phyloP scores from a whole-genome alignment of 2,888 invertebrate genomes.

The Bombyx huttoni region DNA sequence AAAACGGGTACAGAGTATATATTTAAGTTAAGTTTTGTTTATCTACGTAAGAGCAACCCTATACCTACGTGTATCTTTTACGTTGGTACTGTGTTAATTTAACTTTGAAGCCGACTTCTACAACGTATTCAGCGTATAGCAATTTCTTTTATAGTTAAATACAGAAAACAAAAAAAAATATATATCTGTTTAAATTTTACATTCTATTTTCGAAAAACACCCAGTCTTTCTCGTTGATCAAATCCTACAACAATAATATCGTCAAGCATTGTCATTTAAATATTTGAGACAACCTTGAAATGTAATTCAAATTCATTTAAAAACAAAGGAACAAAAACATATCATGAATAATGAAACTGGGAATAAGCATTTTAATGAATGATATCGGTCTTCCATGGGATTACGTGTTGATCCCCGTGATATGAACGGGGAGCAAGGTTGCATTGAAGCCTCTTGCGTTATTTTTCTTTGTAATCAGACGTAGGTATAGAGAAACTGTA shows the following conservation, averaged over 20 bases:
- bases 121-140: neutral
- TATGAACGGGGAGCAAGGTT: slow-evolving; percentile 27
- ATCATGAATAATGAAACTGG: slow-evolving; percentile 52
- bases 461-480: slow-evolving; percentile 5
- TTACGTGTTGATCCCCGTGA: slow-evolving; percentile 68
- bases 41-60: neutral
- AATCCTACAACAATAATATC: neutral
- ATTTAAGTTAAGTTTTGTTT: neutral
- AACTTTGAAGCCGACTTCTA: neutral
- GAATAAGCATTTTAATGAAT: slow-evolving; percentile 63
- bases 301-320: slow-evolving; percentile 45
- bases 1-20: neutral
- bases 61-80: neutral
- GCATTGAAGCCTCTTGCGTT: slow-evolving; percentile 49
- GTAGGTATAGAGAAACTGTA: no score
- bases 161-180: neutral
- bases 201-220: neutral
- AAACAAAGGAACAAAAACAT: slow-evolving; percentile 24
- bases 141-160: neutral
- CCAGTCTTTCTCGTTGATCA: no score
- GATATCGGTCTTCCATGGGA: slow-evolving; percentile 62
- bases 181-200: neutral
- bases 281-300: slow-evolving; percentile 30
- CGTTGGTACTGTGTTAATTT: neutral
- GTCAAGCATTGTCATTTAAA: neutral